Evolutionary conservation across 2,113 vertebrate species (phyloP), one percentile per base, ranked within the genome.

Genomic region (Scomber scombrus): DNA sequence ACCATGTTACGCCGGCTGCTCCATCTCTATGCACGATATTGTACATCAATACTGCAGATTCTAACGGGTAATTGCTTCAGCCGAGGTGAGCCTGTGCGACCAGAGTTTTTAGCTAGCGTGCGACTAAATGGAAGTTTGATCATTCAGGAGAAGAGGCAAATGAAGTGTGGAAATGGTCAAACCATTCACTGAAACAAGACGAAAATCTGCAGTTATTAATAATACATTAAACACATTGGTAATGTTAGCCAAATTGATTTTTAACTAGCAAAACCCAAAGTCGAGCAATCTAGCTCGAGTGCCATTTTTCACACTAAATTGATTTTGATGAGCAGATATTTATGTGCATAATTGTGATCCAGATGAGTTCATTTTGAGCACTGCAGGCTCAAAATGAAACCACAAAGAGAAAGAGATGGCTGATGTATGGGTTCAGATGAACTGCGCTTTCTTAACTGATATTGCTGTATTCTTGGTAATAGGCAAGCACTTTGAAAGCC

Each of bases 181-280:
- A 80, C 51, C 67, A 58, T 71, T 82, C 67, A 70, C 69, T 56
- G 64, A 78, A 82, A 79, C 79, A 61, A 81, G 47, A 81, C 67
- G 23, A 65, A 75, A 84, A 80, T 76, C 50, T 71, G 23, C 34
- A 29, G 31, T 80, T 85, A 80, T 88, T 85, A 88, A 86, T 78
- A 84, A 81, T 29, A 82, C 52, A 86, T 88, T 85, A 74, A 73
- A 69, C 31, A 67, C 75, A 58, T 58, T 11, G 9, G 19, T 68
- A 78, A 74, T 19, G 49, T 81, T 71, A 26, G 76, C 23, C 23
- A 26, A 26, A 26, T 26, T 26, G 23, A 26, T 26, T 26, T 90
- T 88, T 78, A 85, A 86, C 80, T 26, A 46, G 62, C 65, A 51
- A 78, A 79, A 64, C n/a, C 45, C 60, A 61, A 81, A 81, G 47